Conservation (phyloP, 2,888 invertebrate genomes). For the Chrysolina americana region DNA sequence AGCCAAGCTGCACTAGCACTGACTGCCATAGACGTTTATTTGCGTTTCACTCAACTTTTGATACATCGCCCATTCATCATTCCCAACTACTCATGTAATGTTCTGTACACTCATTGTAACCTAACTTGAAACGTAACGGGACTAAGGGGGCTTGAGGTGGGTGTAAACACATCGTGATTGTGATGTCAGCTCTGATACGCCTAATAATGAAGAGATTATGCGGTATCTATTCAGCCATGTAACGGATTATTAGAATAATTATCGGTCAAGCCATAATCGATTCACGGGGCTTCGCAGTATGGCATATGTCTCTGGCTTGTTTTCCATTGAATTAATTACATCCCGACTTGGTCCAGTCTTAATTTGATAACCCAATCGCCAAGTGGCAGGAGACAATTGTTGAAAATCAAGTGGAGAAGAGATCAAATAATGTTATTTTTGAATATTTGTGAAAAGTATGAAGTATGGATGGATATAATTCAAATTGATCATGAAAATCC, state of each 20-base stretch:
- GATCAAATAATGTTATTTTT: too few relatives aligned
- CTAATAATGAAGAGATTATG: conserved; percentile 24
- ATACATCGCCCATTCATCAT: not conserved
- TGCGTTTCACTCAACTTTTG: not conserved
- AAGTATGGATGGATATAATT: too few relatives aligned
- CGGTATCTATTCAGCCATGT: conserved; percentile 10
- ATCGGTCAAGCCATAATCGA: conserved; percentile 12
- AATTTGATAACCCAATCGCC: too few relatives aligned
- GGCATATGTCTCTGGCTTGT: not conserved
- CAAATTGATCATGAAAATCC: too few relatives aligned
- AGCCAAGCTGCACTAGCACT: not conserved
- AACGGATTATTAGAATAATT: conserved; percentile 1
- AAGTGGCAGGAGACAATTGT: too few relatives aligned
- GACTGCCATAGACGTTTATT: not conserved
- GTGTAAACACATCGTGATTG: conserved; percentile 17
- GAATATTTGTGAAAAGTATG: too few relatives aligned
- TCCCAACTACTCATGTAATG: not conserved
- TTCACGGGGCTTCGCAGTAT: not conserved
- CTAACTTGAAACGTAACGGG: not conserved
- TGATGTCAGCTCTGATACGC: not conserved
- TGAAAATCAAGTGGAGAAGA: too few relatives aligned
- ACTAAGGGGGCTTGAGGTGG: not conserved
- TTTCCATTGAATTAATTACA: not conserved
- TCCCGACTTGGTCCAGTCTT: not conserved
- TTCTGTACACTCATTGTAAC: not conserved